These are phyloP conservation scores for Campylomormyrus numenius DNA, from an alignment of 2,113 vertebrate species.

Conservation along the genomic window DNA sequence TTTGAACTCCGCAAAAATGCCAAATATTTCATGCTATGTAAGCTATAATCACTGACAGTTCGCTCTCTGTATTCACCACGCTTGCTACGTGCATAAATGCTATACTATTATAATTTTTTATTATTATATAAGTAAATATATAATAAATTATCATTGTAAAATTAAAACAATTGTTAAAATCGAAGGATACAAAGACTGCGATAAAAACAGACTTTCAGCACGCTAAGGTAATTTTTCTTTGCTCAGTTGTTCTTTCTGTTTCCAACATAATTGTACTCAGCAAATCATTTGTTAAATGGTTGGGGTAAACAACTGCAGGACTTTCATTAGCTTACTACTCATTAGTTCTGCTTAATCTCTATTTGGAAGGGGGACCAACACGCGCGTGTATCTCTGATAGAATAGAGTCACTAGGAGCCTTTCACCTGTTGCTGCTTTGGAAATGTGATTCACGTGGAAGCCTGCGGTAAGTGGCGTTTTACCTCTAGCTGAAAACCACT, in stretches of 20 bases:
- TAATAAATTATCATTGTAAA: background rate
- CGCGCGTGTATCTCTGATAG: conserved; percentile 46
- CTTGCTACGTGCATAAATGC: background rate
- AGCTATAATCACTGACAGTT: background rate
- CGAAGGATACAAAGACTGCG: background rate
- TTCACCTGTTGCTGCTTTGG: conserved; percentile 35
- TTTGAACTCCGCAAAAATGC: background rate
- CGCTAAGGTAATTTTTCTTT: background rate
- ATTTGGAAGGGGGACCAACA: conserved; percentile 27
- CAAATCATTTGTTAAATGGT: background rate
- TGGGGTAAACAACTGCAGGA: background rate
- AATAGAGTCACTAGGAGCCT: conserved; percentile 60
- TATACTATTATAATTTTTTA: background rate
- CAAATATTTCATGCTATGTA: background rate
- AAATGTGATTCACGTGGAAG: conserved; percentile 17
- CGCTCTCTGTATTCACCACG: background rate
- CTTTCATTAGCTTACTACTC: background rate
- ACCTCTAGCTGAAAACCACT: conserved; percentile 36
- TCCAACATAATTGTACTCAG: background rate
- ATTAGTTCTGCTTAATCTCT: background rate
- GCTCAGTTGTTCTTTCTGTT: background rate
- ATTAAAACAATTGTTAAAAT: background rate
- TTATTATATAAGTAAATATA: background rate
- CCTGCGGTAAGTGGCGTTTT: conserved; percentile 33
- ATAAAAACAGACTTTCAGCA: background rate